phyloP scores from a whole-genome alignment of 2,888 invertebrate species.

The Lepidochrysops patricia region DNA sequence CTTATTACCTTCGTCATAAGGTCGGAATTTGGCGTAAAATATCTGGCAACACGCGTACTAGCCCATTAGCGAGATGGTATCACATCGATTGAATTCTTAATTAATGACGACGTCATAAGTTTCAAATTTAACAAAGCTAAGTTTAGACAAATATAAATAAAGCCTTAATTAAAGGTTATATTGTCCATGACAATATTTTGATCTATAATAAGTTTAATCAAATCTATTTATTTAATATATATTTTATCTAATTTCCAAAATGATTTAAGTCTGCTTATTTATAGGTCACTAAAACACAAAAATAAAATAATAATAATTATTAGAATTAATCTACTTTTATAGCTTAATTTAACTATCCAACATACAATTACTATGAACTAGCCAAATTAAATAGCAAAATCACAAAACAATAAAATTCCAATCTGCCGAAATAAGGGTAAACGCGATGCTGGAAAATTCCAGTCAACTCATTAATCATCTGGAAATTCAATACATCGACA shows the following conservation, averaged over 20 bases:
- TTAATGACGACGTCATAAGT: constrained; percentile 3
- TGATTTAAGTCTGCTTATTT: too few species aligned
- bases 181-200: too few species aligned
- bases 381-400: too few species aligned
- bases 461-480: constrained; percentile 66
- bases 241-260: too few species aligned
- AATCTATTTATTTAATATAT: too few species aligned
- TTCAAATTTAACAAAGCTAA: neutral
- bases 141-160: neutral
- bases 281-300: neutral
- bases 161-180: neutral
- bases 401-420: neutral
- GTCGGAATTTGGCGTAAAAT: neutral
- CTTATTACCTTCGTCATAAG: neutral
- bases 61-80: constrained; percentile 28
- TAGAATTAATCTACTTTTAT: too few species aligned
- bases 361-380: too few species aligned
- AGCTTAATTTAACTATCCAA: too few species aligned
- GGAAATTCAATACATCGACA: constrained; percentile 71
- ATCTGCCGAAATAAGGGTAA: neutral
- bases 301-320: neutral
- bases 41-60: neutral
- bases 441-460: constrained; percentile 41
- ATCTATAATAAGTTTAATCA: too few species aligned
- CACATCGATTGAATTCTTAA: constrained; percentile 14